Base-by-base conservation (phyloP, 2,113 vertebrate genomes). In the Piaya cayana region DNA sequence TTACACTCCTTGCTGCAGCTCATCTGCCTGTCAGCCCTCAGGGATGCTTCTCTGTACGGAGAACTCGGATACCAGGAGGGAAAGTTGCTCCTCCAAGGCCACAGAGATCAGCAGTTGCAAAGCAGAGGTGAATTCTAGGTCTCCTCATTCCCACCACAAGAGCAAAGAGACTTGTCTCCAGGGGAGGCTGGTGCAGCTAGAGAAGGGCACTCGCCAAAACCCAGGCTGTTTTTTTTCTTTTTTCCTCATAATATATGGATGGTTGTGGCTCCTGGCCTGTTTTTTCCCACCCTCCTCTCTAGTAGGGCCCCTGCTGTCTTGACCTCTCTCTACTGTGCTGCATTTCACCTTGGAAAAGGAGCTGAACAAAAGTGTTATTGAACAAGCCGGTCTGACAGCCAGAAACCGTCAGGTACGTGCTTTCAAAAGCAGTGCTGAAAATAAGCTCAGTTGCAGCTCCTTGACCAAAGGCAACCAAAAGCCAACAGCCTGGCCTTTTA, bases 341-440 rank as follows among this genome's bases (percentile, higher is more conserved):
- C 22, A 5, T 81, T 92, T 82, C 86, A 87, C 79, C 95, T 92
- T 62, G 70, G 79, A 7, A 50, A 79, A 74, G 64, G 15, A 43
- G 27, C 59, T 5, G 12, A 49, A 74, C 50, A 30, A 34, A 55
- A 83, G 76, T 11, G 36, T 50, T 32, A 43, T 21, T 27, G 82
- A 79, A 36, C 42, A 5, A 39, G 45, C 21, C 42, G 1, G 25
- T 8, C 45, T 12, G 47, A 10, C 37, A 18, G 85, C 8, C 3
- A 15, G 6, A 37, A 82, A 50, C 37, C 56, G 37, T 25, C 60
- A 11, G 4, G 1, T 3, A 12, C 2, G 1, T 5, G 36, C 36
- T 26, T 39, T 23, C 71, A 36, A 26, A 26, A 72, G 43, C 71
- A 6, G 29, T 26, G 2, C 62, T 49, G 87, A 6, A 18, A 80